These are phyloP conservation scores for Phrynosoma platyrhinos DNA, from an alignment of 2,113 vertebrate genomes.

Conservation along the genomic window DNA sequence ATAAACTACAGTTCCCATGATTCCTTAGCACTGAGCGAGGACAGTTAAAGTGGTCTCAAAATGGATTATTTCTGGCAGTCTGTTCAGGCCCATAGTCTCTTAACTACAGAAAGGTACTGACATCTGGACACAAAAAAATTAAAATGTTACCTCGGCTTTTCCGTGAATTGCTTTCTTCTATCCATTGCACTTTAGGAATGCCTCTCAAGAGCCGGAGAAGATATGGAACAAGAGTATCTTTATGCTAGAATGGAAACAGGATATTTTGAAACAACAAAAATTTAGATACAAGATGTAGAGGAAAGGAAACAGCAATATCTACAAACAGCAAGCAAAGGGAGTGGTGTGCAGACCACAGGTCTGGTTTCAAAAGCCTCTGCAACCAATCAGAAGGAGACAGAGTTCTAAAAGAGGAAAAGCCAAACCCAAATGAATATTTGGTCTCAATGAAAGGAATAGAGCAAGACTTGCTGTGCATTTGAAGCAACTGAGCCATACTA, in stretches of 20 bases:
- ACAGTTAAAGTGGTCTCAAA: too few species aligned
- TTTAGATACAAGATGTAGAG: background rate
- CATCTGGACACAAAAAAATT: background rate
- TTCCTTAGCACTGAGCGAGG: too few species aligned
- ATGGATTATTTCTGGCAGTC: too few species aligned
- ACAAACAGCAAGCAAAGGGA: background rate
- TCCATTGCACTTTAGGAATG: conserved; percentile 93
- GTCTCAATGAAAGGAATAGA: background rate
- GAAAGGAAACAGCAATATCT: background rate
- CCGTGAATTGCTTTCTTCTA: conserved; percentile 91
- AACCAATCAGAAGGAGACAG: too few species aligned
- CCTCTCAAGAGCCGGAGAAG: conserved; percentile 92
- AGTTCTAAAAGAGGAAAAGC: background rate
- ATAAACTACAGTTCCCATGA: too few species aligned
- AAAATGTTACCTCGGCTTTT: conserved; percentile 86
- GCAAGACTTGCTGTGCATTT: background rate
- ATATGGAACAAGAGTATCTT: conserved; percentile 90
- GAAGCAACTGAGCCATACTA: background rate
- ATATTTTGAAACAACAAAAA: conserved; percentile 1
- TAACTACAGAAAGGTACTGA: background rate
- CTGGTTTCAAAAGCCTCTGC: too few species aligned
- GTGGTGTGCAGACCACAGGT: too few species aligned
- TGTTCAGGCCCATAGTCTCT: too few species aligned
- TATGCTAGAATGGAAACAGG: conserved; percentile 84
- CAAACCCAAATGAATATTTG: background rate